Percentiles rank a stretch among this genome's conserved stretches.
phyloP scores from a whole-genome alignment of 2,113 vertebrate species.

The Entomyzon cyanotis region DNA sequence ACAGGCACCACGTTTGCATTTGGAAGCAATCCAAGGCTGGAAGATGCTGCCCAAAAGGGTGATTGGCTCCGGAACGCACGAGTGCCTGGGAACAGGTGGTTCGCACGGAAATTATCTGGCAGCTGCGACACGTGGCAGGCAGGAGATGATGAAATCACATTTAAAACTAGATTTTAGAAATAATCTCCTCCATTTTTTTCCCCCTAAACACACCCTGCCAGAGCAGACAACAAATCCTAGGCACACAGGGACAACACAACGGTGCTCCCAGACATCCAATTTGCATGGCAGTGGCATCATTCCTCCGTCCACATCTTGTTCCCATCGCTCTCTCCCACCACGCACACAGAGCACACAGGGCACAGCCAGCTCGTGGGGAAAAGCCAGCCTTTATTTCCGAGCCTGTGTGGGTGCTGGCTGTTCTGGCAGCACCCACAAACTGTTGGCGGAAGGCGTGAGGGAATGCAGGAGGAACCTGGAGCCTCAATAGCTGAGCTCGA shows the following conservation, averaged over 20 bases:
- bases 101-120: background rate
- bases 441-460: background rate
- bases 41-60: conserved; percentile 15
- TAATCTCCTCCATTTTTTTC: background rate
- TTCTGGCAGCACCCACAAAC: background rate
- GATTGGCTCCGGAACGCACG: background rate
- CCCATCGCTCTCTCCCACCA: background rate
- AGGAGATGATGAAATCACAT: conserved; percentile 37
- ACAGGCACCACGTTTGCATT: background rate
- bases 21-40: conserved; percentile 29
- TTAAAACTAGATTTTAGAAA: background rate
- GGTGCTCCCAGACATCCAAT: accelerated
- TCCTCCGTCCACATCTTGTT: accelerated
- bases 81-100: conserved; percentile 32
- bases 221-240: background rate
- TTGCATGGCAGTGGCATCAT: accelerated
- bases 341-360: background rate
- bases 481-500: accelerated
- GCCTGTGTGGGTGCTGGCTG: background rate
- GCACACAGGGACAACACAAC: background rate
- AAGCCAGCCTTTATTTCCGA: background rate
- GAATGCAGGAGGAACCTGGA: background rate
- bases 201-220: background rate
- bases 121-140: conserved; percentile 22
- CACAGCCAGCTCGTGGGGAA: background rate